Percentiles rank a stretch among this genome's conserved stretches.
Conservation (phyloP, 2,888 invertebrate species). For the Mythimna vitellina region DNA sequence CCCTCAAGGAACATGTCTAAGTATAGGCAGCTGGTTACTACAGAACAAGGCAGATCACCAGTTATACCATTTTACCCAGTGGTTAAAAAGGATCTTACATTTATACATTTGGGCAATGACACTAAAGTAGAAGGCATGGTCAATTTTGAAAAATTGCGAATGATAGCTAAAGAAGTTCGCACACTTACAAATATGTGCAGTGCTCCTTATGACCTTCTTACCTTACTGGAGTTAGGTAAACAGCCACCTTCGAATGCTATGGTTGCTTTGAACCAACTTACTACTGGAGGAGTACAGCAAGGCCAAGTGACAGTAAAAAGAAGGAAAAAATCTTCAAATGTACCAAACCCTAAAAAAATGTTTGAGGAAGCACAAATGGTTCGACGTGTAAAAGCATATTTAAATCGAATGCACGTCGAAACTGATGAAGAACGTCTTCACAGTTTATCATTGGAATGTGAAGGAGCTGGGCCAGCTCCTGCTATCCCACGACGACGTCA, state of each 20-base stretch:
- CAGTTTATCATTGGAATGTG: constrained; percentile 97
- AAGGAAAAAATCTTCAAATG: constrained; percentile 96
- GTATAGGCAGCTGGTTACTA: constrained; percentile 98
- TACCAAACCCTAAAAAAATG: constrained; percentile 99
- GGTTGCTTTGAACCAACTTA: constrained; percentile 96
- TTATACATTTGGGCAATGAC: constrained; percentile 99
- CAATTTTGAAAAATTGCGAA: constrained; percentile 99
- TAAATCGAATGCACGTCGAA: constrained; percentile 97
- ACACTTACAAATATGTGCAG: constrained; percentile 98
- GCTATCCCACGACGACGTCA: constrained; percentile 94
- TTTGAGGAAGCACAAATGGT: constrained; percentile 99
- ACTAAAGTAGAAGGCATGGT: constrained; percentile 96
- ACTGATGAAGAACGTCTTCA: constrained; percentile 98
- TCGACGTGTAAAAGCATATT: constrained; percentile 98
- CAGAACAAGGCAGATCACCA: constrained; percentile 96
- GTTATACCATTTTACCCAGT: constrained; percentile 97
- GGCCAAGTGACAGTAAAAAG: constrained; percentile 97
- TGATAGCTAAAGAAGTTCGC: constrained; percentile 99
- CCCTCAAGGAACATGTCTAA: constrained; percentile 99
- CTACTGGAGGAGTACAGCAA: constrained; percentile 92
- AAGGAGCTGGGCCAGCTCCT: constrained; percentile 92
- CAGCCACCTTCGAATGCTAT: constrained; percentile 97
- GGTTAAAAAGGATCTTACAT: constrained; percentile 98
- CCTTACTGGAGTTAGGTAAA: constrained; percentile 96
- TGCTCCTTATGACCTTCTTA: constrained; percentile 96